These are phyloP conservation scores for Liolophura sinensis DNA, from an alignment of 1,140 invertebrate genomes.

Conservation along the genomic window DNA sequence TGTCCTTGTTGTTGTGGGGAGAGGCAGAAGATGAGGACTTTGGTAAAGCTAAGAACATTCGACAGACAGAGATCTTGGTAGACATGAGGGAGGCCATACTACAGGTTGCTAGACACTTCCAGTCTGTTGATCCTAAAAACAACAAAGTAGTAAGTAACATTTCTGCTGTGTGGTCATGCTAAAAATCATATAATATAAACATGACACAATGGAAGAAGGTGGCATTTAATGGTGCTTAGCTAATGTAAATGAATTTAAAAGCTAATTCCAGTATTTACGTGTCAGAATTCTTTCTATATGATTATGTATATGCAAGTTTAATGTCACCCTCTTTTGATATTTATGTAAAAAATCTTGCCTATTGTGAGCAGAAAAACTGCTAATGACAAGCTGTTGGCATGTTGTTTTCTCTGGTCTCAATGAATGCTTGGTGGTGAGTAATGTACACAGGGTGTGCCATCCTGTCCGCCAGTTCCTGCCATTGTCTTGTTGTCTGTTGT, in stretches of 20 bases:
- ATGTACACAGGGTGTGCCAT: not conserved
- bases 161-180: not conserved
- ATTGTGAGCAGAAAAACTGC: too few species aligned
- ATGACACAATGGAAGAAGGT: too few species aligned
- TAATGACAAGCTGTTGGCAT: too few species aligned
- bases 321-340: too few species aligned
- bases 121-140: slow-evolving; percentile 63
- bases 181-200: not conserved
- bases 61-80: slow-evolving; percentile 91
- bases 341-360: too few species aligned
- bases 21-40: slow-evolving; percentile 72
- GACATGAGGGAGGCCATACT: slow-evolving; percentile 94
- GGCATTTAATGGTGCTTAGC: too few species aligned
- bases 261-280: too few species aligned
- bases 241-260: too few species aligned
- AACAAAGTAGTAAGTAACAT: slow-evolving; percentile 49
- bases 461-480: not conserved
- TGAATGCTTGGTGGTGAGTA: too few species aligned
- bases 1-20: slow-evolving; percentile 88
- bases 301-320: too few species aligned
- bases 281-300: too few species aligned
- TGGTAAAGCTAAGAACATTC: slow-evolving; percentile 87
- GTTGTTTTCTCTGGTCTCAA: too few species aligned
- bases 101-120: slow-evolving; percentile 86
- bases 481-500: slow-evolving; percentile 10